Base-by-base conservation (phyloP, 1,140 invertebrate species). In the Centruroides vittatus region DNA sequence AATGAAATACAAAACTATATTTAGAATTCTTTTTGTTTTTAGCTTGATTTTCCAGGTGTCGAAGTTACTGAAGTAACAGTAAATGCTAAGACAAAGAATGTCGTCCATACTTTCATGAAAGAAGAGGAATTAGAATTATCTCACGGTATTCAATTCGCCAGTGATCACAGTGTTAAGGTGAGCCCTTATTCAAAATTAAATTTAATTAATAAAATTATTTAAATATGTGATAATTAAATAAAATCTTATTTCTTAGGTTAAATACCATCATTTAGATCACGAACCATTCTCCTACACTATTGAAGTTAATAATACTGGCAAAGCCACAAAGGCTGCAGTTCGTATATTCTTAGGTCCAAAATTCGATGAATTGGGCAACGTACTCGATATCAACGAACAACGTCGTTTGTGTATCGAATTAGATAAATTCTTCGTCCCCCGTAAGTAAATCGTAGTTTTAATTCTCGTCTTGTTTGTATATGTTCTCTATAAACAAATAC, bases 261-360 rank as follows among this genome's bases (percentile, higher is more conserved):
- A 49, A 34, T 58, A 62, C 47, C 72, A 75, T 8, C 56, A 58
- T 46, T 50, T 62, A 51, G 57, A 62, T 23, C 61, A 62, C 8
- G 57, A 59, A 51, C 61, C 54, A 5, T 63, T 62, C 34, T 62
- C 56, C 12, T 6, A 48, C 47, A 11, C 8, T 5, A 47, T 59
- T 35, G 55, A 35, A 9, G 61, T 51, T 23, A 47, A 81, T 60
- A 88, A 86, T 70, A 79, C 77, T 34, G 79, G 76, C 0, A 67
- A 72, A 7, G 67, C 73, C 12, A 67, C 58, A 50, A 50, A 58
- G 54, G 61, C 61, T 4, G 58, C 61, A 47, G 57, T 62, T 9
- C 56, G 57, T 53, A 46, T 58, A 1, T 62, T 62, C 51, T 55
- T 62, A 13, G 56, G 47, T 5, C 61, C 57, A 12, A 62, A 62